These are phyloP conservation scores for Archilochus colubris DNA, from an alignment of 2,113 vertebrate species.

Conservation along the genomic window DNA sequence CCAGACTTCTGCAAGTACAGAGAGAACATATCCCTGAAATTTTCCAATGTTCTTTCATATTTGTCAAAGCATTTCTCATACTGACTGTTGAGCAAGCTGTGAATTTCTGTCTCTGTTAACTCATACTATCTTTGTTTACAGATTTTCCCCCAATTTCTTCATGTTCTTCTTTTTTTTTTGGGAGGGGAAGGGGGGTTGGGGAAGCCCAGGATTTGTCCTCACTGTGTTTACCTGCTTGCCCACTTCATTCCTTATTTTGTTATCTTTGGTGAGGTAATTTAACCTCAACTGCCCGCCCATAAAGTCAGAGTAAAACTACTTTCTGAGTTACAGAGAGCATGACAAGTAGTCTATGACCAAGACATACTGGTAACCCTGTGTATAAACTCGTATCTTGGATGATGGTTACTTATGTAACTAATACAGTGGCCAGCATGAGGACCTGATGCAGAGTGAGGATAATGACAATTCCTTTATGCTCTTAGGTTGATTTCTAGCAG, in stretches of 20 bases:
- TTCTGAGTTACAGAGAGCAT: not conserved
- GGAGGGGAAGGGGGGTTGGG: too few relatives aligned
- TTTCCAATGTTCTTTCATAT: not conserved
- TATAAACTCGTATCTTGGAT: not conserved
- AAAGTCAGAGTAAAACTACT: not conserved
- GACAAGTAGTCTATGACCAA: not conserved
- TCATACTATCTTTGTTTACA: not conserved
- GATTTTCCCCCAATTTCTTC: not conserved
- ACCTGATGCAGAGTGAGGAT: not conserved
- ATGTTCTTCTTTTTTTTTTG: not conserved
- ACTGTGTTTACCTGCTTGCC: not conserved
- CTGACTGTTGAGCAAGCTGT: not conserved
- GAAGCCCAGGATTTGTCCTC: not conserved
- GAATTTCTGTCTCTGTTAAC: not conserved
- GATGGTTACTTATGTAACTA: fast-evolving
- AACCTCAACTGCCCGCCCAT: not conserved
- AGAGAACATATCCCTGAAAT: not conserved
- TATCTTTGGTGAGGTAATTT: not conserved
- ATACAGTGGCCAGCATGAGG: not conserved
- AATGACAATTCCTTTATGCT: not conserved
- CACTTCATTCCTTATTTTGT: not conserved
- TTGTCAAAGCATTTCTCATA: not conserved
- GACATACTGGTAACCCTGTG: not conserved
- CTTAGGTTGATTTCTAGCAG: not conserved
- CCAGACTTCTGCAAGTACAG: not conserved